These are phyloP conservation scores for Chloromyia formosa DNA, from an alignment of 2,888 invertebrate genomes.

Conservation along the genomic window DNA sequence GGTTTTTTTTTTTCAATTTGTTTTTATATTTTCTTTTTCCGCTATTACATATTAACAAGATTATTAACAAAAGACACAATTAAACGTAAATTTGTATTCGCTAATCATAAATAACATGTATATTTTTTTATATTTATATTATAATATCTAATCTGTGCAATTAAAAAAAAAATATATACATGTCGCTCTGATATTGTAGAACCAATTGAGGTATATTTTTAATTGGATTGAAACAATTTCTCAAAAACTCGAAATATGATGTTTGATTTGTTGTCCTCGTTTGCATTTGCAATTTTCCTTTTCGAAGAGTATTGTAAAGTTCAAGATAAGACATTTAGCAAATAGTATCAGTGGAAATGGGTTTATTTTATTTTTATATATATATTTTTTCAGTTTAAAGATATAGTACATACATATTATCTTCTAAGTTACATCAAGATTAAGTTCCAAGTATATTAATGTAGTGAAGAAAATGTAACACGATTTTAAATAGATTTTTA, in stretches of 20 bases:
- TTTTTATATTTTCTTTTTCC: conserved; percentile 12
- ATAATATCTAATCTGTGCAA: background rate
- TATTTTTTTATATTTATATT: conserved; percentile 13
- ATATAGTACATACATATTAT: conserved; percentile 18
- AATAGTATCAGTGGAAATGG: background rate
- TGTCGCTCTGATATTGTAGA: background rate
- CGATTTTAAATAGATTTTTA: conserved; percentile 7
- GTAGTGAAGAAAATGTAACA: conserved; percentile 18
- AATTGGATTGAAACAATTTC: conserved; percentile 11
- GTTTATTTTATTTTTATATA: background rate
- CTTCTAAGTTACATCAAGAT: conserved; percentile 22
- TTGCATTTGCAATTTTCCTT: too few species aligned
- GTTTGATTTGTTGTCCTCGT: background rate
- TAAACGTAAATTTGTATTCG: conserved; percentile 9
- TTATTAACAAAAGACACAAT: conserved; percentile 22
- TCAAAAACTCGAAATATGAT: background rate
- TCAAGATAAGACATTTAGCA: background rate
- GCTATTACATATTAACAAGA: background rate
- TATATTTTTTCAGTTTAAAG: background rate
- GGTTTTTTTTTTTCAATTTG: conserved; percentile 19
- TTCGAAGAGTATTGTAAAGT: too few species aligned
- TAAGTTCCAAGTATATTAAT: conserved; percentile 17
- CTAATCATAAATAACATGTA: conserved; percentile 1
- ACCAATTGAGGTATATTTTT: background rate
- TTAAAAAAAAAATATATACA: background rate